phyloP scores from a whole-genome alignment of 2,888 invertebrate genomes.

The Dromius quadrimaculatus region DNA sequence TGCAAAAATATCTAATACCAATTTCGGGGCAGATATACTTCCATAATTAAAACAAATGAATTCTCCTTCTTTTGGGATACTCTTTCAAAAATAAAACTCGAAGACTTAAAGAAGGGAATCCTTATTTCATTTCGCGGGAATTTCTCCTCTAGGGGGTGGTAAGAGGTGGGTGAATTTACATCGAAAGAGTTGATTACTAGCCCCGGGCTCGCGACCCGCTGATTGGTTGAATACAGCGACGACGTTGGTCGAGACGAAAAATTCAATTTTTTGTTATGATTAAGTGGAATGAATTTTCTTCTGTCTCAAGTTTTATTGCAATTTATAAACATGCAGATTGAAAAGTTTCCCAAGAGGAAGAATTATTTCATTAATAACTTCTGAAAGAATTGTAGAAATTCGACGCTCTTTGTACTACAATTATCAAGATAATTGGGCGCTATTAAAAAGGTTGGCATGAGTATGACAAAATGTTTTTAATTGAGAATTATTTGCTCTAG shows the following conservation, averaged over 20 bases:
- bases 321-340: constrained; percentile 33
- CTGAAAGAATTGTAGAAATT: too few relatives aligned
- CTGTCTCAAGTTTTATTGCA: constrained; percentile 31
- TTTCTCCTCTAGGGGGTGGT: not conserved
- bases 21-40: too few relatives aligned
- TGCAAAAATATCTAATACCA: too few relatives aligned
- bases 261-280: constrained; percentile 16
- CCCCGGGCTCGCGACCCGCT: constrained; percentile 5
- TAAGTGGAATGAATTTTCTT: constrained; percentile 17
- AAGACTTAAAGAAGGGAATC: not conserved
- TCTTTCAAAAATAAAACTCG: not conserved
- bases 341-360: too few relatives aligned
- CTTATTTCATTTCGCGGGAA: constrained; percentile 1
- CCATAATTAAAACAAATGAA: too few relatives aligned
- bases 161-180: constrained; percentile 7
- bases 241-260: constrained; percentile 1
- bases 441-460: too few relatives aligned
- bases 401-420: too few relatives aligned
- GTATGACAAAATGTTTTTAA: too few relatives aligned
- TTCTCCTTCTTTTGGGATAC: too few relatives aligned
- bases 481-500: too few relatives aligned
- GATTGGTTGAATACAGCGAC: constrained; percentile 14
- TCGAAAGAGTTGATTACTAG: constrained; percentile 31
- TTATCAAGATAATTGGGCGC: too few relatives aligned
- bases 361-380: too few relatives aligned